phyloP scores from a whole-genome alignment of 2,797 vertebrate species.

The Gephyroberyx darwinii region DNA sequence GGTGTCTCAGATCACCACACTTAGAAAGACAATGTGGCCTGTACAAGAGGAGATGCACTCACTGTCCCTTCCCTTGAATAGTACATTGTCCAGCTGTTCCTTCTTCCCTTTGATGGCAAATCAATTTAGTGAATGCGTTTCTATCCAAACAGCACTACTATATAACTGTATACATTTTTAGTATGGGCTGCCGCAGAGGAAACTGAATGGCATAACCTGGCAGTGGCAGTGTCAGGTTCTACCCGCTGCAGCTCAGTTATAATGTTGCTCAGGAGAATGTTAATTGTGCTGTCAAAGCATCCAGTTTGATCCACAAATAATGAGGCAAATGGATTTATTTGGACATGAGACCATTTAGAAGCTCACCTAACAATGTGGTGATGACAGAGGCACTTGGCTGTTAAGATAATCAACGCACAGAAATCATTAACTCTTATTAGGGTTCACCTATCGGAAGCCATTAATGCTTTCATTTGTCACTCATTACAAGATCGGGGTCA shows the following conservation, averaged over 20 bases:
- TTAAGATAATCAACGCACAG: constrained; percentile 22
- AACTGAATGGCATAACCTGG: constrained; percentile 26
- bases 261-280: constrained; percentile 34
- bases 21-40: constrained; percentile 43
- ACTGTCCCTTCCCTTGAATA: constrained; percentile 54
- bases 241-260: constrained; percentile 22
- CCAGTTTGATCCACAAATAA: constrained; percentile 13
- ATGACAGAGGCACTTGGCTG: constrained; percentile 1
- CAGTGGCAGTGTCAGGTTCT: constrained; percentile 14
- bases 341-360: constrained; percentile 4
- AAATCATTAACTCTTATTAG: constrained; percentile 27
- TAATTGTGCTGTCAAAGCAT: constrained; percentile 18
- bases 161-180: constrained; percentile 48
- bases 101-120: constrained; percentile 45
- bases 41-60: constrained; percentile 62
- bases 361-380: constrained; percentile 7
- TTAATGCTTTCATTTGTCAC: constrained; percentile 22
- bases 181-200: constrained; percentile 27
- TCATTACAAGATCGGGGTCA: constrained; percentile 3
- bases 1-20: constrained; percentile 63
- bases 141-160: constrained; percentile 51
- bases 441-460: constrained; percentile 8
- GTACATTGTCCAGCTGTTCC: constrained; percentile 64
- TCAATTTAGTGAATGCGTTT: constrained; percentile 54
- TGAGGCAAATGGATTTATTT: constrained; percentile 5